These are phyloP conservation scores for Musca vetustissima DNA, from an alignment of 1,140 invertebrate genomes.

Conservation along the genomic window DNA sequence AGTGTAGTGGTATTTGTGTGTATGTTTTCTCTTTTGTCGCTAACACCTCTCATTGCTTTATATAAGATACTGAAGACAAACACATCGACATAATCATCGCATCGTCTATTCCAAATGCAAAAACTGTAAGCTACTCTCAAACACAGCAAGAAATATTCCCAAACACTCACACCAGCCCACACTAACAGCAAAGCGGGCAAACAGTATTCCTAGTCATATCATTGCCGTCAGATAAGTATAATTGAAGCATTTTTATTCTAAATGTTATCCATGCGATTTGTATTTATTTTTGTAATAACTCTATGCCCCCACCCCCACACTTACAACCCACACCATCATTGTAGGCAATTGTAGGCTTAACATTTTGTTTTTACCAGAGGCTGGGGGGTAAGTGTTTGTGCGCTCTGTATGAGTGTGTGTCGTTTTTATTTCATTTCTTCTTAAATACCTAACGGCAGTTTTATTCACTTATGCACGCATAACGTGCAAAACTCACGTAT, in stretches of 20 bases:
- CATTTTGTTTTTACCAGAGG: too few species aligned
- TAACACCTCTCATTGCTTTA: too few species aligned
- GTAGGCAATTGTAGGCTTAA: too few species aligned
- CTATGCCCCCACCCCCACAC: neutral
- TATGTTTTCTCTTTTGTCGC: too few species aligned
- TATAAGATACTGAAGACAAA: too few species aligned
- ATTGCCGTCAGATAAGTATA: constrained; percentile 22
- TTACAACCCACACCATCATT: too few species aligned
- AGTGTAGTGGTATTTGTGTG: too few species aligned
- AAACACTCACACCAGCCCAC: neutral
- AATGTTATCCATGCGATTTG: constrained; percentile 18
- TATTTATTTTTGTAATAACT: neutral
- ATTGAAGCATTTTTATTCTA: constrained; percentile 23
- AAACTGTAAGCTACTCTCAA: neutral
- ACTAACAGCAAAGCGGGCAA: neutral
- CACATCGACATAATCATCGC: neutral
- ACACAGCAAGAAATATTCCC: neutral
- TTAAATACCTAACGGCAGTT: constrained; percentile 54
- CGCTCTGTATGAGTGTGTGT: too few species aligned
- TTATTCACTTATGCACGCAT: constrained; percentile 53
- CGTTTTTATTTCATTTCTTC: constrained; percentile 45
- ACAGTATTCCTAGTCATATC: neutral
- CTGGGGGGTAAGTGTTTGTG: too few species aligned
- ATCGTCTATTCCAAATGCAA: neutral
- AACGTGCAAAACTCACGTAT: constrained; percentile 54